Base-by-base conservation (phyloP, 2,113 vertebrate species). In the Macaca nemestrina region DNA sequence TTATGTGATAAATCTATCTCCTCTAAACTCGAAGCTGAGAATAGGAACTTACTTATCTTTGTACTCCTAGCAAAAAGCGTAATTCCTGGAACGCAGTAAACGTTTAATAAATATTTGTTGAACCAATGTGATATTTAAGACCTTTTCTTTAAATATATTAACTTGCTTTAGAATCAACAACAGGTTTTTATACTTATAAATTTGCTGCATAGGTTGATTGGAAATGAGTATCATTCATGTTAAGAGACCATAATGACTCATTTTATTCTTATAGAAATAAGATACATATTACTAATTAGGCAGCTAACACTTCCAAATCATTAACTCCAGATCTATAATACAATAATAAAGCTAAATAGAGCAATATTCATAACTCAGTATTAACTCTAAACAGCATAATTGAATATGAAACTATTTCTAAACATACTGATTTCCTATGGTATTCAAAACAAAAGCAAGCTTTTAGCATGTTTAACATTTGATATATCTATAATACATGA, bases 311-410 rank as follows among this genome's bases (percentile, higher is more conserved):
- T 95, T 97, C 57, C 52, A 97, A 96, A 88, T 78, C 94, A 97
- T 90, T 98, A 97, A 94, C 64, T 97, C 50, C 2, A 95, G 76
- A 64, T 90, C 92, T 81, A 95, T 88, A 94, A 92, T 80, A 83
- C 3, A 95, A 94, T 90, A 87, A 92, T 95, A 83, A 97, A 97
- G 94, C 43, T 93, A 91, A 97, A 95, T 59, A 96, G 68, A 89
- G n/a, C 87, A 96, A 97, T 94, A 94, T 8, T 83, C 84, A 27
- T 90, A 93, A 96, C 73, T 95, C 93, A 96, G 35, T 93, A 97
- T 90, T 95, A 97, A 97, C 75, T 92, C 75, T 90, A 92, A 84
- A 95, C 16, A 90, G 48, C 20, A 23, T 84, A 97, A 97, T 8
- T 96, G 80, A 96, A 95, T 84, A 92, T 95, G 61, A 95, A 97